Conservation (phyloP, 2,113 vertebrate genomes). For the Poeciliopsis occidentalis region DNA sequence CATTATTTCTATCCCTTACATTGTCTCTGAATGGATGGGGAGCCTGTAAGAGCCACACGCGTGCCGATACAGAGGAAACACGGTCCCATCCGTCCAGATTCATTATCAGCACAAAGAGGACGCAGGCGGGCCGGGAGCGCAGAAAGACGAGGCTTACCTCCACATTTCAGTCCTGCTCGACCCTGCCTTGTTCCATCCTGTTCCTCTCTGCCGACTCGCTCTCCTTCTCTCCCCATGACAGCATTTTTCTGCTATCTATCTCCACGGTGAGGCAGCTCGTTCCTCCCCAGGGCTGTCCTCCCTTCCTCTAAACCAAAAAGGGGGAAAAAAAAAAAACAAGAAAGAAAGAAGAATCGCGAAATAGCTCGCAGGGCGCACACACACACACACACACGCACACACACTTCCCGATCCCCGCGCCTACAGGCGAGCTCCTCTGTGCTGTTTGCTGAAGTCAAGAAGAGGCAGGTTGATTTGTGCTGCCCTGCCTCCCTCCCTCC, state of each 20-base stretch:
- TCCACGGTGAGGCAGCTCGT: conserved; percentile 61
- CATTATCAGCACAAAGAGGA: conserved; percentile 57
- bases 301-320: conserved; percentile 41
- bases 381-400: too few relatives aligned
- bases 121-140: conserved; percentile 26
- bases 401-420: conserved; percentile 56
- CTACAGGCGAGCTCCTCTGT: conserved; percentile 48
- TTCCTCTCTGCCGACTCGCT: conserved; percentile 74
- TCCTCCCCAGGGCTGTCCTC: conserved; percentile 42
- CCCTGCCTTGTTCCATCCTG: conserved; percentile 75
- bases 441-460: conserved; percentile 73
- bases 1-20: conserved; percentile 62
- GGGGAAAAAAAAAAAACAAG: conserved; percentile 18
- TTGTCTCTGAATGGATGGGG: conserved; percentile 43
- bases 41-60: conserved; percentile 34
- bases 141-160: conserved; percentile 76
- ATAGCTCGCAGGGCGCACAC: background rate
- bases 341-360: conserved; percentile 46
- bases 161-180: conserved; percentile 73
- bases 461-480: conserved; percentile 82
- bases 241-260: conserved; percentile 78
- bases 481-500: conserved; percentile 64
- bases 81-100: conserved; percentile 42
- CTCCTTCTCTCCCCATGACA: conserved; percentile 77
- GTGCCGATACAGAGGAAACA: conserved; percentile 56